These are phyloP conservation scores for Cirrhinus mrigala DNA, from an alignment of 2,797 vertebrate genomes.

Conservation along the genomic window DNA sequence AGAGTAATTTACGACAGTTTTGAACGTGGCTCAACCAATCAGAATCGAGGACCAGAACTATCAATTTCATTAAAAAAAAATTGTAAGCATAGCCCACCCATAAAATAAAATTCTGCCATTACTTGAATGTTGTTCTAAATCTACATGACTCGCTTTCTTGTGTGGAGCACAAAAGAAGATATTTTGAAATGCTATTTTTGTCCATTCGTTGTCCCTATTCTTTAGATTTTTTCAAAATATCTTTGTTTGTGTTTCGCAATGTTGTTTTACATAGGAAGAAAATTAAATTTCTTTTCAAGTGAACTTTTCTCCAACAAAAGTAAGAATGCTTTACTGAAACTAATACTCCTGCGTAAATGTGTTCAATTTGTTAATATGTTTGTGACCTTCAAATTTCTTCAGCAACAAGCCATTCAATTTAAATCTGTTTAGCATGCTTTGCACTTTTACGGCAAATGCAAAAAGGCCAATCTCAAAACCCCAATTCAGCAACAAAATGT, in stretches of 20 bases:
- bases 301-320: background rate
- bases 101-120: too few species aligned
- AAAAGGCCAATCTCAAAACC: background rate
- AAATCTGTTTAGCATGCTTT: background rate
- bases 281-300: background rate
- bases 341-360: background rate
- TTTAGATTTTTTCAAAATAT: background rate
- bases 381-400: background rate
- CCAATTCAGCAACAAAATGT: conserved; percentile 11
- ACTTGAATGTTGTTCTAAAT: background rate
- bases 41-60: too few species aligned
- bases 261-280: background rate
- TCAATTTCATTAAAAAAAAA: too few species aligned
- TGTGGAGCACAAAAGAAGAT: too few species aligned
- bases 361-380: background rate
- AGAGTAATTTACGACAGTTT: too few species aligned
- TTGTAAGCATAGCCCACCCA: too few species aligned
- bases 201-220: background rate
- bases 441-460: background rate
- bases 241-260: background rate
- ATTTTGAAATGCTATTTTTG: background rate
- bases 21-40: too few species aligned
- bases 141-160: background rate
- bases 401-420: background rate
- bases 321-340: background rate